Evolutionary conservation across 2,797 vertebrate species (phyloP), one percentile per base, ranked within the genome.

Genomic region (Anguilla anguilla): DNA sequence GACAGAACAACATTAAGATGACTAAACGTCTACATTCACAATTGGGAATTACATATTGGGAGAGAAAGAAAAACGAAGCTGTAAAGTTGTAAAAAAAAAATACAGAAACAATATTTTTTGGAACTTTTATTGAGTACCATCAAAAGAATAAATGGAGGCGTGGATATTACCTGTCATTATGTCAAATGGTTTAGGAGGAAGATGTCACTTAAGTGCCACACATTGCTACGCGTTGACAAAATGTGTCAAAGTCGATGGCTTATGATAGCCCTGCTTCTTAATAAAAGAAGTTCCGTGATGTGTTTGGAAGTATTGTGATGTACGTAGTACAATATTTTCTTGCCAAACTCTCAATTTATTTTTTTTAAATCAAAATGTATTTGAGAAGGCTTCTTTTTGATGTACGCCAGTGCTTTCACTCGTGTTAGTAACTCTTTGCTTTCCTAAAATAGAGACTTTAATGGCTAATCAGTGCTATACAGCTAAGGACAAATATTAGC

Each of bases 71-170:
- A 35, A 74, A n/a, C 64, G 9, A 15, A 74, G 31, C 28, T 74
- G 31, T 3, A 74, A 74, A 74, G 31, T 74, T 19, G 69, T 74
- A 17, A 35, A 3, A 72, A 64, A n/a, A 74, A 31, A 35, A 74
- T 35, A 74, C 2, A 35, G 69, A 74, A 74, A 74, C 69, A 74
- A 74, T 74, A 74, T 74, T 74, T 74, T 35, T 11, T 74, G 7
- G 15, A 74, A 35, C 28, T 74, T 74, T 74, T 31, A 74, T 74
- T 31, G 69, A 74, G 69, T 35, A 74, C 69, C 61, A 64, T 31
- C 69, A 74, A 35, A 74, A 74, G 69, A 31, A 74, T 74, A 74
- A 74, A 74, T 35, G 69, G 69, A 74, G 69, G 69, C 35, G 28
- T 31, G 69, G 69, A 31, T 74, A 35, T 74, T 74, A 74, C 28